Evolutionary conservation across 2,113 vertebrate genomes (phyloP).

Genomic region (Protomyctophum bolini): DNA sequence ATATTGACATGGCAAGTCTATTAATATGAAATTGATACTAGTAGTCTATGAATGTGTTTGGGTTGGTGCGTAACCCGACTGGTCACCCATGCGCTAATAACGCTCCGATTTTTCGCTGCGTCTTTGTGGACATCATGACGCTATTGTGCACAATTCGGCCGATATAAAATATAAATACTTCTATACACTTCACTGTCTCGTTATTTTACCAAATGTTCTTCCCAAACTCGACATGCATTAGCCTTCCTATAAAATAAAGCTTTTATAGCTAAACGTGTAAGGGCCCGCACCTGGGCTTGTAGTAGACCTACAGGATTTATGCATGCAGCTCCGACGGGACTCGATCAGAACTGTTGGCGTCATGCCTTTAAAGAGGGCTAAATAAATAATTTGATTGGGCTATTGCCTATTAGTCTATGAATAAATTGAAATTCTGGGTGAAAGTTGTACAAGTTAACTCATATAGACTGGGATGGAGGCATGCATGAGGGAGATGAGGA

Average conservation of each 20-base stretch:
- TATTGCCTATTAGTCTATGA: too few species aligned
- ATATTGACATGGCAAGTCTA: neutral
- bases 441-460: too few species aligned
- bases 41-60: neutral
- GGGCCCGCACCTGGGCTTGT: too few species aligned
- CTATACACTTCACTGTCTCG: constrained; percentile 37
- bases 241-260: too few species aligned
- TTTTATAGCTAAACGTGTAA: too few species aligned
- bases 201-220: neutral
- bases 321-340: too few species aligned
- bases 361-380: too few species aligned
- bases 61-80: constrained; percentile 18
- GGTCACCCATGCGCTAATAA: neutral
- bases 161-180: constrained; percentile 37
- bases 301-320: too few species aligned
- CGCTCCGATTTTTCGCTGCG: constrained; percentile 31
- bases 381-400: too few species aligned
- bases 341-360: too few species aligned
- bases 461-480: neutral
- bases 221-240: too few species aligned
- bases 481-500: neutral
- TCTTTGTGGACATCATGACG: constrained; percentile 29
- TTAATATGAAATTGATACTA: neutral
- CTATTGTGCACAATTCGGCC: constrained; percentile 39
- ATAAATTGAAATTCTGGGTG: too few species aligned